Conservation (phyloP, 2,113 vertebrate genomes). For the Campylomormyrus numenius region DNA sequence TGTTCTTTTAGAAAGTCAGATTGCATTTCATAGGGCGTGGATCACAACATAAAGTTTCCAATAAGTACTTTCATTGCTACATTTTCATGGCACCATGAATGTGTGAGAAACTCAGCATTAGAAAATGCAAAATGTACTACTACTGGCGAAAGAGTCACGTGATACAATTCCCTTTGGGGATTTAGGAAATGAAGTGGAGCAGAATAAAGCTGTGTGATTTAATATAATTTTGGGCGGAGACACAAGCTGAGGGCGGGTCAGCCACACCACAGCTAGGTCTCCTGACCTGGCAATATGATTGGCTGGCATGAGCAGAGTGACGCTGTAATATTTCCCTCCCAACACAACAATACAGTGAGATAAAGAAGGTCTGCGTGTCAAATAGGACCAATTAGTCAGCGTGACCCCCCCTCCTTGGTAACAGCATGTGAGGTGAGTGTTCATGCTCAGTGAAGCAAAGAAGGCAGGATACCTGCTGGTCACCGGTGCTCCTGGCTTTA, state of each 20-base stretch:
- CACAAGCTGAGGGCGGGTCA: not conserved
- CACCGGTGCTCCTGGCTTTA: constrained; percentile 14
- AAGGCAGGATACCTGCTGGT: constrained; percentile 14
- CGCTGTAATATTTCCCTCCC: not conserved
- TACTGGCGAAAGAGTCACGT: not conserved
- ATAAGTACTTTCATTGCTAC: not conserved
- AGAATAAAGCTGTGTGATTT: not conserved
- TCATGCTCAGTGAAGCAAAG: constrained; percentile 12
- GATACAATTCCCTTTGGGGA: not conserved
- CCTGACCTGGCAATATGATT: not conserved
- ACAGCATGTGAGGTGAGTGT: constrained; percentile 8
- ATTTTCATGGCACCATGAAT: not conserved
- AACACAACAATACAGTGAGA: not conserved
- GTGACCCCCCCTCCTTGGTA: not conserved
- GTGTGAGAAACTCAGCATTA: not conserved
- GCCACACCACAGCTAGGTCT: not conserved
- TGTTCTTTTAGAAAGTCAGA: not conserved
- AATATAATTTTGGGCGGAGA: not conserved
- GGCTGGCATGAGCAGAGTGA: not conserved
- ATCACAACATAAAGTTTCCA: not conserved
- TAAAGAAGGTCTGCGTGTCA: not conserved
- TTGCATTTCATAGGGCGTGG: not conserved
- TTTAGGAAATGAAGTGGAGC: not conserved
- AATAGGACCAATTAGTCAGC: not conserved
- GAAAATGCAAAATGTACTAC: not conserved